Evolutionary conservation across 2,888 invertebrate genomes (phyloP).

Genomic region (Octodonta nipae): DNA sequence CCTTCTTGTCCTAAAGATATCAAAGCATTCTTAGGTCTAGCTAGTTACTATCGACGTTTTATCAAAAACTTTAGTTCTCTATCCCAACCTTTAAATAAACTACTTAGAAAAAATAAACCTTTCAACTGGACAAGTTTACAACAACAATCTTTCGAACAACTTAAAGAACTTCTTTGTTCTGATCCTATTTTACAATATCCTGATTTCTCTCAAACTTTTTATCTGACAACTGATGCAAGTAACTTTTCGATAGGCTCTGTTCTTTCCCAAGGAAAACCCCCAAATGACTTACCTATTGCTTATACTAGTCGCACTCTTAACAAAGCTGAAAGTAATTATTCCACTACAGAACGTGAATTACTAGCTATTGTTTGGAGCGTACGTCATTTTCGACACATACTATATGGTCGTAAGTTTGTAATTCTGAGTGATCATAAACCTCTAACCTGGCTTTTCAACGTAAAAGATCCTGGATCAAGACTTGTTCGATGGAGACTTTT

Average conservation of each 20-base stretch:
- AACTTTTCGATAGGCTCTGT: constrained; percentile 17
- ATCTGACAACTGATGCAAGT: constrained; percentile 26
- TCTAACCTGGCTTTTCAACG: constrained; percentile 24
- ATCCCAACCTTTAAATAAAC: constrained; percentile 12
- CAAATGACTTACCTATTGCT: constrained; percentile 26
- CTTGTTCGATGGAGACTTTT: constrained; percentile 24
- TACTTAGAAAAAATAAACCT: constrained; percentile 10
- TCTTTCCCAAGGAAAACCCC: no score
- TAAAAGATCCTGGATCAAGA: constrained; percentile 21
- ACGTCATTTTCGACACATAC: no score
- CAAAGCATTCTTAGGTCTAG: constrained; percentile 14
- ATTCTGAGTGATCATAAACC: constrained; percentile 28
- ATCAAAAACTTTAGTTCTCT: constrained; percentile 13
- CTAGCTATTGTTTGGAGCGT: constrained; percentile 27
- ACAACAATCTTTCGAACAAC: constrained; percentile 14
- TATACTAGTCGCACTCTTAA: constrained; percentile 26
- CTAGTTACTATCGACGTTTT: constrained; percentile 13
- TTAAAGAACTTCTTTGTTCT: constrained; percentile 11
- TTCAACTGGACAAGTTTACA: constrained; percentile 11
- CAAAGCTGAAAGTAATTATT: constrained; percentile 26
- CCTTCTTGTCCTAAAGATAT: constrained; percentile 12
- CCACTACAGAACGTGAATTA: constrained; percentile 28
- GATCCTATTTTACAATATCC: constrained; percentile 20
- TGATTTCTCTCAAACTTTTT: constrained; percentile 21
- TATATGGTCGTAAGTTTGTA: constrained; percentile 26